phyloP scores from a whole-genome alignment of 2,113 vertebrate genomes.

The Pitta sordida region DNA sequence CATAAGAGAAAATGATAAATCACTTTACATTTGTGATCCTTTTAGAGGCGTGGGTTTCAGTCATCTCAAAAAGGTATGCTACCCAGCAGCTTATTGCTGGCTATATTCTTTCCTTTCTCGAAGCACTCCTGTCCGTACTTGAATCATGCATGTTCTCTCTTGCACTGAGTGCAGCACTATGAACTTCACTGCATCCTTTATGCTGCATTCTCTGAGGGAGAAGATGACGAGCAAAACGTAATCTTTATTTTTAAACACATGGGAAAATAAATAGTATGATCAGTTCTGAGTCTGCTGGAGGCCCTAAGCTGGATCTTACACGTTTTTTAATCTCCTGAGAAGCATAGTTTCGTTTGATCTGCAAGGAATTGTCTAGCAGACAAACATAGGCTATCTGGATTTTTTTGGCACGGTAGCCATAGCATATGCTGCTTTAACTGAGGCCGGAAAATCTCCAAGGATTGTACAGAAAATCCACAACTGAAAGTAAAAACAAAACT shows the following conservation, averaged over 20 bases:
- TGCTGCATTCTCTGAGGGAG: neutral
- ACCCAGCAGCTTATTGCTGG: neutral
- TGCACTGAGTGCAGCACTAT: neutral
- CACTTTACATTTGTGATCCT: slow-evolving; percentile 90
- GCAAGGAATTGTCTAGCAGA: neutral
- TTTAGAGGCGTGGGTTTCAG: slow-evolving; percentile 83
- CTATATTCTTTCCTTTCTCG: neutral
- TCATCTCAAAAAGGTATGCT: slow-evolving; percentile 86
- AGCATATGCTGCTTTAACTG: neutral
- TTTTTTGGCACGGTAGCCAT: neutral
- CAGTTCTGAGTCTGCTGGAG: neutral
- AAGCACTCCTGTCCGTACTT: rapidly evolving
- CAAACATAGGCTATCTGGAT: neutral
- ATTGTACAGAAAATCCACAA: neutral
- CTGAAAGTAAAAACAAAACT: neutral
- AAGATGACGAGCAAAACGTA: neutral
- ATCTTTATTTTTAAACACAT: neutral
- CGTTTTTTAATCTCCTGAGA: neutral
- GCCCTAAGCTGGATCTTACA: neutral
- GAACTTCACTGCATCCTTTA: neutral
- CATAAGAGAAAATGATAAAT: slow-evolving; percentile 87
- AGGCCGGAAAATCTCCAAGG: neutral
- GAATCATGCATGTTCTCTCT: neutral
- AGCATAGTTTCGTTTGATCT: neutral
- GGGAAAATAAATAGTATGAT: neutral